Evolutionary conservation across 1,140 invertebrate species (phyloP).

Genomic region (Cyclargus thomasi): DNA sequence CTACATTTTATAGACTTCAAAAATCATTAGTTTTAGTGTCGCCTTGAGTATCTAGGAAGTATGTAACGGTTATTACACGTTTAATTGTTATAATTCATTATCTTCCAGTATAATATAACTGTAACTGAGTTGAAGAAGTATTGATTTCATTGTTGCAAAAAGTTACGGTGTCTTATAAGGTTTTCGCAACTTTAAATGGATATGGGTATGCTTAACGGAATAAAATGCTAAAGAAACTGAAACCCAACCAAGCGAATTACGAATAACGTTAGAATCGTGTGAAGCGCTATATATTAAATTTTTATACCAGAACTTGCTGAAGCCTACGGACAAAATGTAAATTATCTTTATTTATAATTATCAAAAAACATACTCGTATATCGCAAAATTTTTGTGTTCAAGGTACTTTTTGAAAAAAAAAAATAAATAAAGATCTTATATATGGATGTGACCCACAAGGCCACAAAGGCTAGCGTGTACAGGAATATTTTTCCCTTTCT

Average conservation of each 20-base stretch:
- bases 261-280: not conserved
- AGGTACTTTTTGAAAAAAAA: too few relatives aligned
- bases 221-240: not conserved
- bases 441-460: too few relatives aligned
- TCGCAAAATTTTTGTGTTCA: too few relatives aligned
- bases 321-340: not conserved
- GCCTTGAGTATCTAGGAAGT: not conserved
- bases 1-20: too few relatives aligned
- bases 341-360: too few relatives aligned
- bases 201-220: not conserved
- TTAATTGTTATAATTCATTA: not conserved
- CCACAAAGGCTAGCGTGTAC: too few relatives aligned
- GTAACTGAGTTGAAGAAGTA: not conserved
- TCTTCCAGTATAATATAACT: too few relatives aligned
- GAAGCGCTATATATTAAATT: not conserved
- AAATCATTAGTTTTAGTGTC: too few relatives aligned
- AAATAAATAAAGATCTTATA: too few relatives aligned
- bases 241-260: not conserved
- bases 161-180: not conserved
- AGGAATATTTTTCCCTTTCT: too few relatives aligned
- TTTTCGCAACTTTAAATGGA: slow-evolving; percentile 3
- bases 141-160: slow-evolving; percentile 1
- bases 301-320: not conserved
- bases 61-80: not conserved
- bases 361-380: too few relatives aligned